Evolutionary conservation across 2,797 vertebrate species (phyloP).

Genomic region (Decapterus maruadsi): DNA sequence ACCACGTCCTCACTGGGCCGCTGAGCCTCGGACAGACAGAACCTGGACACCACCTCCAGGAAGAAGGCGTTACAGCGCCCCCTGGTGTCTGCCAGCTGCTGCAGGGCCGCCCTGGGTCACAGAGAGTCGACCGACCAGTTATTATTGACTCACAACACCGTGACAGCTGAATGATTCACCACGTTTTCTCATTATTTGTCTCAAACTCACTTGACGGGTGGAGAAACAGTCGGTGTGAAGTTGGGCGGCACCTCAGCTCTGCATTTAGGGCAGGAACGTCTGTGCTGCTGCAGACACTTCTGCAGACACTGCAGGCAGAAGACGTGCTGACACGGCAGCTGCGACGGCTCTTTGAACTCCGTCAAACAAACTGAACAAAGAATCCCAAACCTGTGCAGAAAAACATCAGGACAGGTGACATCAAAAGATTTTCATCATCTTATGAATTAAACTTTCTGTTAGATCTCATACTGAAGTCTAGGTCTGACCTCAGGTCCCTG

Average conservation of each 20-base stretch:
- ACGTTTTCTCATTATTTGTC: background rate
- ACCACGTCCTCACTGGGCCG: conserved; percentile 76
- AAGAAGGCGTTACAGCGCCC: conserved; percentile 84
- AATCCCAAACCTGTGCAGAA: conserved; percentile 72
- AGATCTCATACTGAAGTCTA: background rate
- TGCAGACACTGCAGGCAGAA: conserved; percentile 79
- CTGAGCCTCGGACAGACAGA: conserved; percentile 78
- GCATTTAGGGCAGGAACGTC: conserved; percentile 75
- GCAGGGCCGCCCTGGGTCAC: conserved; percentile 66
- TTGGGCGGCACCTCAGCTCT: conserved; percentile 46
- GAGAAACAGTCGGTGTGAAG: conserved; percentile 66
- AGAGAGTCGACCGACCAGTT: background rate
- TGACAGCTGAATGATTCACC: background rate
- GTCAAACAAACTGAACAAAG: conserved; percentile 77
- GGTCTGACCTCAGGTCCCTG: conserved; percentile 75
- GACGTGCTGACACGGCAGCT: conserved; percentile 81
- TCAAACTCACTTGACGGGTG: conserved; percentile 63
- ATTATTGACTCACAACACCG: background rate
- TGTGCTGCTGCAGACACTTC: conserved; percentile 14
- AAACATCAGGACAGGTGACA: background rate
- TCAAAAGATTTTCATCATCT: background rate
- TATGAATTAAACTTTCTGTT: background rate
- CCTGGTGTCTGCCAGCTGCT: conserved; percentile 66
- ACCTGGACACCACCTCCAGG: conserved; percentile 86
- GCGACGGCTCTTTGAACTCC: conserved; percentile 67